Evolutionary conservation across 2,888 invertebrate species (phyloP).

Genomic region (Sarcophaga variegata): DNA sequence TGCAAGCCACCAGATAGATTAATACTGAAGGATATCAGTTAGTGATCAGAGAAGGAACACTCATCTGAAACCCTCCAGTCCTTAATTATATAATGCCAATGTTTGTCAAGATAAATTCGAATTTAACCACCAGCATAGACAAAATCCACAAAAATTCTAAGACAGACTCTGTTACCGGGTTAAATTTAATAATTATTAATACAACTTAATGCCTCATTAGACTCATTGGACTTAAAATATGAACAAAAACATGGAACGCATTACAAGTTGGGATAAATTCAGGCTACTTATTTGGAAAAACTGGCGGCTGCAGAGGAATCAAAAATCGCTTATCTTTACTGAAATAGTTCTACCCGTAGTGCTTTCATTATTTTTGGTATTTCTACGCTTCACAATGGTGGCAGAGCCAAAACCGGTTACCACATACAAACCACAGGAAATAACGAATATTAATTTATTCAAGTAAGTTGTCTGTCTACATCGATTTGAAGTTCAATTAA

Average conservation of each 20-base stretch:
- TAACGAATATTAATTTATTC: slow-evolving; percentile 77
- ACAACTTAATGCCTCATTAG: slow-evolving; percentile 22
- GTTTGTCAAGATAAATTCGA: too few species aligned
- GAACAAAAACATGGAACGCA: slow-evolving; percentile 71
- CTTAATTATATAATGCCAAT: too few species aligned
- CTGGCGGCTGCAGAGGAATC: slow-evolving; percentile 89
- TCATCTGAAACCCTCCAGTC: too few species aligned
- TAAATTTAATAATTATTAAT: too few species aligned
- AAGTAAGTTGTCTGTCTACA: slow-evolving; percentile 72
- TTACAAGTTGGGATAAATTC: slow-evolving; percentile 84
- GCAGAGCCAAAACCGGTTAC: slow-evolving; percentile 80
- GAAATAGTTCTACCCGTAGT: slow-evolving; percentile 87
- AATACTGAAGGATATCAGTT: too few species aligned
- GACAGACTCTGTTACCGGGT: too few species aligned
- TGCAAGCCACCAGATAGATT: too few species aligned
- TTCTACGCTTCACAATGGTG: slow-evolving; percentile 87
- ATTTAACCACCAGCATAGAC: too few species aligned
- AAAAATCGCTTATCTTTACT: slow-evolving; percentile 85
- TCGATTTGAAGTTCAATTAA: too few species aligned
- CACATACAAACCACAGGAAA: slow-evolving; percentile 79
- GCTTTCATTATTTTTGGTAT: slow-evolving; percentile 86
- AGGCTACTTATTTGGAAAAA: slow-evolving; percentile 92
- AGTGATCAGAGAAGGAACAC: too few species aligned
- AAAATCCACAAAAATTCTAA: too few species aligned
- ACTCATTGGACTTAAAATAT: background rate